phyloP scores from a whole-genome alignment of 1,140 invertebrate species.

The Drosophila albomicans region DNA sequence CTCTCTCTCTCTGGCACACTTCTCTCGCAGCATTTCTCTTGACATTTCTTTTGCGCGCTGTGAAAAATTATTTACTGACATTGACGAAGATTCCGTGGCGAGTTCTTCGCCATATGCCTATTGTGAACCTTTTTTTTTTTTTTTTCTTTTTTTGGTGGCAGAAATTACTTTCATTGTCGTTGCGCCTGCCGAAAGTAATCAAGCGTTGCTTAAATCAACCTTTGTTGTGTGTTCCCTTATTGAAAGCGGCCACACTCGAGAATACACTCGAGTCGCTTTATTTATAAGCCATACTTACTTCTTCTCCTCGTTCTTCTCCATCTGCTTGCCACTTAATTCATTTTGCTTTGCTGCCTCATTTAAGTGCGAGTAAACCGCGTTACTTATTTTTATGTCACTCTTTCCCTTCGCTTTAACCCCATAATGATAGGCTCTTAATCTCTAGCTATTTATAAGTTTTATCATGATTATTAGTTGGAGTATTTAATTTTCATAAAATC shows the following conservation, averaged over 20 bases:
- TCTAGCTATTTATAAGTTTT: too few relatives aligned
- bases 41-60: neutral
- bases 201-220: conserved; percentile 9
- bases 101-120: conserved; percentile 14
- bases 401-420: too few relatives aligned
- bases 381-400: too few relatives aligned
- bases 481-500: too few relatives aligned
- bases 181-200: conserved; percentile 18
- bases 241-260: too few relatives aligned
- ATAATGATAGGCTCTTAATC: too few relatives aligned
- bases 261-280: neutral
- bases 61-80: conserved; percentile 46
- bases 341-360: too few relatives aligned
- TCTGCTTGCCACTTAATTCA: too few relatives aligned
- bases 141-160: conserved; percentile 1
- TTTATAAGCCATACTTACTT: neutral
- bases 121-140: conserved; percentile 1
- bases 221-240: neutral
- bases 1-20: neutral
- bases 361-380: too few relatives aligned
- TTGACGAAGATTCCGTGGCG: conserved; percentile 40
- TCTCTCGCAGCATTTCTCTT: neutral
- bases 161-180: conserved; percentile 11
- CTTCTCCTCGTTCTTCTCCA: neutral
- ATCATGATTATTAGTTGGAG: too few relatives aligned